Conservation (phyloP, 2,113 vertebrate genomes). For the Nothocercus julius region DNA sequence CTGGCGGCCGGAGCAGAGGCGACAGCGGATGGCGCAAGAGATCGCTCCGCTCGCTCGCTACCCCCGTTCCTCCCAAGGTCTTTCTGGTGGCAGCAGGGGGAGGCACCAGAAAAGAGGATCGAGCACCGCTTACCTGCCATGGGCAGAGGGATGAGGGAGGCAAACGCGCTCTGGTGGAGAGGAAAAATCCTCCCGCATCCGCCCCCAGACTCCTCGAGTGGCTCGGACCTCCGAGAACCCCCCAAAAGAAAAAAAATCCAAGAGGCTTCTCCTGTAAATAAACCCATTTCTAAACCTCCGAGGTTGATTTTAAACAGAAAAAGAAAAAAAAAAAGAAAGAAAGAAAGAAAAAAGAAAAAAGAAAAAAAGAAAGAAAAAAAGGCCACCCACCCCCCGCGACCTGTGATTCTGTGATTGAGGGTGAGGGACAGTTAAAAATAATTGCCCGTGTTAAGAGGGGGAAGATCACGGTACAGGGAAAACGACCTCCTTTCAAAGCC, state of each 20-base stretch:
- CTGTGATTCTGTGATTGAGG: slow-evolving; percentile 17
- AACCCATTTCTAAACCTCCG: background rate
- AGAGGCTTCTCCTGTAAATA: background rate
- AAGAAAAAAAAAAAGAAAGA: too few species aligned
- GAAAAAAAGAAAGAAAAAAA: background rate
- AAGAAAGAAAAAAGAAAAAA: too few species aligned
- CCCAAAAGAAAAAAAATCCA: background rate
- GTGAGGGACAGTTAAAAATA: slow-evolving; percentile 56
- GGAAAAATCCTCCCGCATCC: background rate
- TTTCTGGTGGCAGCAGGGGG: background rate
- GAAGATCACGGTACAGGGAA: background rate
- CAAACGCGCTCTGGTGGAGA: background rate
- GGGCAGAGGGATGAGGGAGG: background rate
- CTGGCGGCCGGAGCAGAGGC: background rate
- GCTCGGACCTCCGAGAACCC: background rate
- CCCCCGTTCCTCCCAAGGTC: too few species aligned
- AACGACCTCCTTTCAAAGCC: slow-evolving; percentile 40
- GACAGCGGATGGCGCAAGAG: background rate
- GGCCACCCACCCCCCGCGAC: background rate
- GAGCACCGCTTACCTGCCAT: slow-evolving; percentile 13
- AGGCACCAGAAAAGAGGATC: background rate
- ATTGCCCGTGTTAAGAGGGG: slow-evolving; percentile 46
- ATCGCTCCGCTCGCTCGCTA: background rate
- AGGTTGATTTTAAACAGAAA: background rate
- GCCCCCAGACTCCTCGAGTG: background rate